These are phyloP conservation scores for Hemichromis elongatus DNA, from an alignment of 2,113 vertebrate genomes.

Conservation along the genomic window DNA sequence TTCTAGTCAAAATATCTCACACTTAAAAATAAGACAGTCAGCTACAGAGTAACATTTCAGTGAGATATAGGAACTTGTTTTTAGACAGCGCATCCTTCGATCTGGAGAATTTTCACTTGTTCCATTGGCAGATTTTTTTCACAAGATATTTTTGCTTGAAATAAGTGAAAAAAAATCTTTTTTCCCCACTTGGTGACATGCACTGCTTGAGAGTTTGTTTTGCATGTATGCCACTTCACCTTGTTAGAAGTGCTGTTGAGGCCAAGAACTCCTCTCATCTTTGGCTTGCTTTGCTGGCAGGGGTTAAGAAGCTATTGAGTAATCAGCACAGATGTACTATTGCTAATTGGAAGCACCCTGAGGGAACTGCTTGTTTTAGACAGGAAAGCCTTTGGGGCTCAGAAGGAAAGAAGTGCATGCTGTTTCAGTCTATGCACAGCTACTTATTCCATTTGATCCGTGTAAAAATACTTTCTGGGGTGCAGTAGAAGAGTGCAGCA, in stretches of 20 bases:
- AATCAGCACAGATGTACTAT: slow-evolving; percentile 56
- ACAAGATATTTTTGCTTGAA: no score
- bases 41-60: no score
- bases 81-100: no score
- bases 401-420: background rate
- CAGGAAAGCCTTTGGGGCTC: background rate
- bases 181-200: no score
- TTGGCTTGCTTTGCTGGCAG: slow-evolving; percentile 34
- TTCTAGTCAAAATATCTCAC: no score
- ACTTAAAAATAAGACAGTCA: no score
- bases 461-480: background rate
- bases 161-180: no score
- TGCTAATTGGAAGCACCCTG: slow-evolving; percentile 41
- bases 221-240: background rate
- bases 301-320: slow-evolving; percentile 43
- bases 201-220: background rate
- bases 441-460: background rate
- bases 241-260: slow-evolving; percentile 10
- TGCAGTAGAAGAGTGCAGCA: background rate
- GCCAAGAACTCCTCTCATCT: slow-evolving; percentile 15
- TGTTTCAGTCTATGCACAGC: background rate
- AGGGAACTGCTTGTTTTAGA: background rate
- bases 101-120: no score
- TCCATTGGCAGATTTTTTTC: no score
- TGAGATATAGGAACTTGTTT: no score